Conservation (phyloP, 2,797 vertebrate genomes). For the Manis crassicaudata region DNA sequence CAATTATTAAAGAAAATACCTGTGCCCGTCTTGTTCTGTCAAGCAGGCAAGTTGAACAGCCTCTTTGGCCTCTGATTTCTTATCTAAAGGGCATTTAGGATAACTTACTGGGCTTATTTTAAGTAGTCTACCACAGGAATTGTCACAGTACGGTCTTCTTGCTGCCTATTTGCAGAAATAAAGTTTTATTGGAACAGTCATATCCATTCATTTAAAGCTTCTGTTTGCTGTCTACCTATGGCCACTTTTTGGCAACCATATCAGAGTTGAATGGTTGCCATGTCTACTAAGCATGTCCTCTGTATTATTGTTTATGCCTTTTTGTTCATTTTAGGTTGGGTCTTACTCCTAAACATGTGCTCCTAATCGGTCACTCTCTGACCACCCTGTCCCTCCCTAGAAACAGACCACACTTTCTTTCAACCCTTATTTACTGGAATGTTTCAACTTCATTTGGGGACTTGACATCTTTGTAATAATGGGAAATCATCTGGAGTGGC, state of each 20-base stretch:
- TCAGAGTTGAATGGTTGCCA: neutral
- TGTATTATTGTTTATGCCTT: neutral
- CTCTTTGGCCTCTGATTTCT: neutral
- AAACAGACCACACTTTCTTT: neutral
- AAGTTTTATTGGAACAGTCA: slow-evolving; percentile 23
- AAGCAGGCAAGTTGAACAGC: neutral
- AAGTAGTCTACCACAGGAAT: neutral
- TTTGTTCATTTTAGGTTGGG: neutral
- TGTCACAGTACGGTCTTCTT: neutral
- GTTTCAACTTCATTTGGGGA: neutral
- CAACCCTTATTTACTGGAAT: neutral
- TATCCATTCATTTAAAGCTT: neutral
- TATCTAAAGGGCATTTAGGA: neutral
- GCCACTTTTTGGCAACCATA: neutral
- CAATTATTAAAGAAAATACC: neutral
- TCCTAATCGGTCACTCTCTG: neutral
- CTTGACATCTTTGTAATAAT: neutral
- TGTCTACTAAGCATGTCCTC: neutral
- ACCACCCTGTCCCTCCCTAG: neutral
- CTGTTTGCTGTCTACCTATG: neutral
- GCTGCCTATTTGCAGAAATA: neutral
- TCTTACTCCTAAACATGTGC: neutral
- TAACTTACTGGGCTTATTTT: neutral
- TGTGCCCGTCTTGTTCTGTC: neutral
- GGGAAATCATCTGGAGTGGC: neutral